These are phyloP conservation scores for Eupithecia abbreviata DNA, from an alignment of 2,888 invertebrate species.

Conservation along the genomic window DNA sequence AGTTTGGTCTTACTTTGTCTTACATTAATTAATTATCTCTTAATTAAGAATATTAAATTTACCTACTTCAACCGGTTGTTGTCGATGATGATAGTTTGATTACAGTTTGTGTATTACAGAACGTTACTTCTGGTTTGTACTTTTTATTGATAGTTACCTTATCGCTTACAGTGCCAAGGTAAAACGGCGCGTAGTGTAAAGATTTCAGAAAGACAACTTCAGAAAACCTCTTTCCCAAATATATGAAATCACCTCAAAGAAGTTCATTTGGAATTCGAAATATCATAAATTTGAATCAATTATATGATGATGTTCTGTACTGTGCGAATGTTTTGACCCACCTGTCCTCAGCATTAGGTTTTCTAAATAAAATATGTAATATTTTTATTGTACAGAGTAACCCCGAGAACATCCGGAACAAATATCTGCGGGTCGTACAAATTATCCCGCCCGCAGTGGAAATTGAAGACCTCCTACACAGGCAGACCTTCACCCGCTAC, in stretches of 20 bases:
- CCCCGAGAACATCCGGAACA: too few relatives aligned
- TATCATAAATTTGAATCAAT: too few relatives aligned
- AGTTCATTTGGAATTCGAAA: neutral
- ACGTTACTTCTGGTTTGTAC: conserved; percentile 36
- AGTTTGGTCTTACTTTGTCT: neutral
- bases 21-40: too few relatives aligned
- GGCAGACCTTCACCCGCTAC: too few relatives aligned
- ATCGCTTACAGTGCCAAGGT: conserved; percentile 50
- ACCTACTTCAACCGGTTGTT: neutral
- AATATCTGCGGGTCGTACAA: too few relatives aligned
- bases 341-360: too few relatives aligned
- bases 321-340: neutral
- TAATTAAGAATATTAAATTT: neutral
- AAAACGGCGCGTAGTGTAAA: conserved; percentile 28
- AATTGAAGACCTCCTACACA: too few relatives aligned
- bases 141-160: conserved; percentile 49
- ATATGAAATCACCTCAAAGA: neutral
- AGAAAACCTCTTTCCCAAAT: neutral
- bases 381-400: too few relatives aligned
- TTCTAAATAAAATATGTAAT: too few relatives aligned
- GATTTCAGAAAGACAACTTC: conserved; percentile 14
- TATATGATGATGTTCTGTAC: neutral
- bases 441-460: too few relatives aligned
- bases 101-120: conserved; percentile 12
- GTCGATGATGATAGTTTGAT: neutral